A percentile compares a stretch with the other conserved stretches of the same genome.
Conservation (phyloP, 2,888 invertebrate species). For the Tetragnatha montana region DNA sequence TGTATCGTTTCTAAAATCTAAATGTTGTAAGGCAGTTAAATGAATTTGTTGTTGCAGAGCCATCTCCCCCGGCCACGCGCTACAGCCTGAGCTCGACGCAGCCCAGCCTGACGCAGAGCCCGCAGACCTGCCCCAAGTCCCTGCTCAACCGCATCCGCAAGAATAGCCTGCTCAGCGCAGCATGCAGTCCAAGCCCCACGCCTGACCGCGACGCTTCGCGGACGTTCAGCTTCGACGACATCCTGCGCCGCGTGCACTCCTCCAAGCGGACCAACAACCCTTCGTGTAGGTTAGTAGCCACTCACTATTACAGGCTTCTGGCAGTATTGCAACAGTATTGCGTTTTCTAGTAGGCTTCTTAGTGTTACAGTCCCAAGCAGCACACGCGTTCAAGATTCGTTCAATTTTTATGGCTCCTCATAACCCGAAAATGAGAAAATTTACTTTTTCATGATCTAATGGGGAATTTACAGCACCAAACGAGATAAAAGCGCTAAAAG, state of each 20-base stretch:
- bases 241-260: conserved; percentile 68
- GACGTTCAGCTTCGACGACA: conserved; percentile 82
- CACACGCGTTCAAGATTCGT: no score
- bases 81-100: conserved; percentile 74
- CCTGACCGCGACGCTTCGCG: conserved; percentile 77
- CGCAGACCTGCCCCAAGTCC: conserved; percentile 79
- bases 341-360: no score
- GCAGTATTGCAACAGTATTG: no score
- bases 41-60: conserved; percentile 42
- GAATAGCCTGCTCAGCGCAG: conserved; percentile 85
- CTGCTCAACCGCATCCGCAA: conserved; percentile 89
- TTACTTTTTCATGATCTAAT: no score
- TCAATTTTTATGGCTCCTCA: no score
- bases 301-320: no score
- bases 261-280: conserved; percentile 43
- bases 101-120: conserved; percentile 77
- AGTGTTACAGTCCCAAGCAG: no score
- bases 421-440: no score
- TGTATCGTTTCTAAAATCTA: no score
- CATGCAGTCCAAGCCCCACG: conserved; percentile 75
- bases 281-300: conserved; percentile 22
- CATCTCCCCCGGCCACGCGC: conserved; percentile 70
- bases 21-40: no score
- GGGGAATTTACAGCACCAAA: no score
- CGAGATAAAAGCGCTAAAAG: no score